Evolutionary conservation across 2,888 invertebrate genomes (phyloP).

Genomic region (Lithophane socia): DNA sequence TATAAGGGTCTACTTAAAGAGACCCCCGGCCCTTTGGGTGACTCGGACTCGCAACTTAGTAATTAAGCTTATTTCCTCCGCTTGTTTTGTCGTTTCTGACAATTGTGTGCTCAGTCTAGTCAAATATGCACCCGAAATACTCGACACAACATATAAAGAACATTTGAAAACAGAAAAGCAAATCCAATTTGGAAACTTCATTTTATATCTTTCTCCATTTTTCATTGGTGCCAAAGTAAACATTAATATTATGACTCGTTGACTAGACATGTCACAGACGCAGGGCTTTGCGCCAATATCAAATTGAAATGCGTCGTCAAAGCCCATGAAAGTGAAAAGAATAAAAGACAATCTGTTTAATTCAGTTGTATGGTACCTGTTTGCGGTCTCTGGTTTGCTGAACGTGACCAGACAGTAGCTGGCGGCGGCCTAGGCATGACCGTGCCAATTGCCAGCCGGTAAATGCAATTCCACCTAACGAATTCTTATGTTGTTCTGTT

Average conservation of each 20-base stretch:
- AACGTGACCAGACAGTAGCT: constrained; percentile 88
- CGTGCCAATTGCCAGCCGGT: constrained; percentile 77
- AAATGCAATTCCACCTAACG: constrained; percentile 74
- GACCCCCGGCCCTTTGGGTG: constrained; percentile 80
- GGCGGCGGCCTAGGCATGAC: constrained; percentile 77
- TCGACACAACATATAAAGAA: constrained; percentile 3
- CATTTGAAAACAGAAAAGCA: constrained; percentile 11
- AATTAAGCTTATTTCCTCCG: constrained; percentile 88
- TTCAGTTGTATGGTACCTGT: constrained; percentile 82
- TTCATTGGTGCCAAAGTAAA: constrained; percentile 68
- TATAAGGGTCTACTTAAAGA: constrained; percentile 83
- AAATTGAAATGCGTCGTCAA: constrained; percentile 79
- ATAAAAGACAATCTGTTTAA: constrained; percentile 80
- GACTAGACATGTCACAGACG: constrained; percentile 80
- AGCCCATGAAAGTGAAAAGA: constrained; percentile 82
- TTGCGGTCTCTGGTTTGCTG: constrained; percentile 87
- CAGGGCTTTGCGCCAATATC: constrained; percentile 78
- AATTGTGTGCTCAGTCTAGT: constrained; percentile 77
- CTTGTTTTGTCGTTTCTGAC: constrained; percentile 83
- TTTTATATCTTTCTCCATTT: constrained; percentile 43
- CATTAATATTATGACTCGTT: constrained; percentile 69
- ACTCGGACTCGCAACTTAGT: constrained; percentile 85
- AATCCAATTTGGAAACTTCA: constrained; percentile 35
- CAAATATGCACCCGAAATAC: constrained; percentile 51
- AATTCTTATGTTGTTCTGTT: constrained; percentile 64